Evolutionary conservation across 2,113 vertebrate genomes (phyloP).

Genomic region (Eubucco bourcierii): DNA sequence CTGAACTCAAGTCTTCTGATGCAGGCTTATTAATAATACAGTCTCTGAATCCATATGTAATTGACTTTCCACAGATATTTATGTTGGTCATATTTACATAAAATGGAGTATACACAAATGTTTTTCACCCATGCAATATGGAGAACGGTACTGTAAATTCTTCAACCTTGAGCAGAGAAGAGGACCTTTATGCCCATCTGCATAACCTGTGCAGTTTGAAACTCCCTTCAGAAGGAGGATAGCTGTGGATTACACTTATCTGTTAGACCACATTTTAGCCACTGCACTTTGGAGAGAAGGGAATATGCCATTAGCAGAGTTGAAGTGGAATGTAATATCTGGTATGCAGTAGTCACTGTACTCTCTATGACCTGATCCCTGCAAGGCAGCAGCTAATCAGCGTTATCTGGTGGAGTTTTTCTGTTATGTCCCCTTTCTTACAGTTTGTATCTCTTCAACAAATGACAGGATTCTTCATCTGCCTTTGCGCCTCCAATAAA

Average conservation of each 20-base stretch:
- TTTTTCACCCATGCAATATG: background rate
- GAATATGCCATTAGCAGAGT: slow-evolving; percentile 23
- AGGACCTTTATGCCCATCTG: background rate
- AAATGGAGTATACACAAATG: background rate
- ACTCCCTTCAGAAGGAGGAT: background rate
- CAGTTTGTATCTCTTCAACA: background rate
- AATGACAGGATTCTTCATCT: slow-evolving; percentile 1
- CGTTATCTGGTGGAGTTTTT: background rate
- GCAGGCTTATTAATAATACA: background rate
- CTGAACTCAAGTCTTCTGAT: background rate
- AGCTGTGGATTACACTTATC: background rate
- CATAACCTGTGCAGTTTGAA: background rate
- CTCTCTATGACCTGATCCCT: slow-evolving; percentile 14
- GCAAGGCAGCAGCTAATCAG: slow-evolving; percentile 35
- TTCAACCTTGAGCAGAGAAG: background rate
- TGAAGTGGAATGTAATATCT: slow-evolving; percentile 41
- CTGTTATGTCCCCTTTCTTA: background rate
- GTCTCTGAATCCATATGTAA: background rate
- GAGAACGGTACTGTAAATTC: background rate
- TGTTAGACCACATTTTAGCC: background rate
- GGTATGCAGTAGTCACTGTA: background rate
- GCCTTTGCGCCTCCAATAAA: background rate
- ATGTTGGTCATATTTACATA: background rate
- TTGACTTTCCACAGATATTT: background rate
- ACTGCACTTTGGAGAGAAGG: background rate